Conservation (phyloP, 2,113 vertebrate genomes). For the Notarius lentiginosus region DNA sequence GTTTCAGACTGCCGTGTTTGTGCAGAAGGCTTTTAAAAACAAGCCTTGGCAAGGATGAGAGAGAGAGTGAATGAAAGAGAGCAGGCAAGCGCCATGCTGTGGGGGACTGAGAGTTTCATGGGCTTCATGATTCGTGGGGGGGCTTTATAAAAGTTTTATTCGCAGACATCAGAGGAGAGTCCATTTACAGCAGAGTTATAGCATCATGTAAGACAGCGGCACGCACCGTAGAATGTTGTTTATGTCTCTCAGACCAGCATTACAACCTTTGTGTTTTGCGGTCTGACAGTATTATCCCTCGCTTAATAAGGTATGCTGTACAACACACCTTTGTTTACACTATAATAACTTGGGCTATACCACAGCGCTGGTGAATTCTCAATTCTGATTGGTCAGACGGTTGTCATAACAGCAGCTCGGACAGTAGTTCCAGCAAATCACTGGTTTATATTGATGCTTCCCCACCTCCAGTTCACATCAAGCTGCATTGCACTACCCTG, state of each 20-base stretch:
- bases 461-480: not conserved
- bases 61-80: not conserved
- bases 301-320: slow-evolving; percentile 7
- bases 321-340: not conserved
- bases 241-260: slow-evolving; percentile 5
- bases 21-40: not conserved
- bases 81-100: not conserved
- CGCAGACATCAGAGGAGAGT: slow-evolving; percentile 7
- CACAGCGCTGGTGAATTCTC: not conserved
- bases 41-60: not conserved
- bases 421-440: not conserved
- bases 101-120: not conserved
- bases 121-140: not conserved
- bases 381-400: not conserved
- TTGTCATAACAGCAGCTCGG: not conserved
- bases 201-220: not conserved
- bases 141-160: slow-evolving; percentile 17
- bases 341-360: not conserved
- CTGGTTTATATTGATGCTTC: not conserved
- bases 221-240: not conserved
- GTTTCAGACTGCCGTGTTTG: slow-evolving; percentile 17
- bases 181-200: slow-evolving; percentile 15
- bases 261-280: slow-evolving; percentile 3
- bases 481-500: not conserved
- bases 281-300: not conserved